Conservation (phyloP, 2,888 invertebrate genomes). For the Metopia argyrocephala region DNA sequence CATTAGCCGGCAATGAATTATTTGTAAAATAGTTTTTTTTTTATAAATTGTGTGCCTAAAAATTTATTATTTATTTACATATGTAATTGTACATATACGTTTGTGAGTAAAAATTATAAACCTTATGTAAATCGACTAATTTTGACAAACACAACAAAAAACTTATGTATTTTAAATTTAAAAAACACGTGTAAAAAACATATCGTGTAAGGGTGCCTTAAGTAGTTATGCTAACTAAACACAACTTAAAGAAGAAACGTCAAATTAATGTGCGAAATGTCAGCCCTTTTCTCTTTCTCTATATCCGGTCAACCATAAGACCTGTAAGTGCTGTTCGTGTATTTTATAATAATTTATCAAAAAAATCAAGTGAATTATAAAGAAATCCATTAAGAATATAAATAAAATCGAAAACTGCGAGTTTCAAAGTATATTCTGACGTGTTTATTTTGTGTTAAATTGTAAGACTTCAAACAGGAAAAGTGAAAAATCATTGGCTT, state of each 20-base stretch:
- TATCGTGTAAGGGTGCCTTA: too few relatives aligned
- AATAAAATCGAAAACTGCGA: not conserved
- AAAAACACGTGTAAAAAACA: too few relatives aligned
- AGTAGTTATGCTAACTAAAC: conserved; percentile 14
- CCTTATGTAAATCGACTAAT: too few relatives aligned
- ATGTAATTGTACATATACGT: too few relatives aligned
- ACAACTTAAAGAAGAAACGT: conserved; percentile 52
- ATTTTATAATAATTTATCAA: conserved; percentile 67
- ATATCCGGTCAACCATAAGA: conserved; percentile 78
- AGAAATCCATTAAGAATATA: conserved; percentile 59
- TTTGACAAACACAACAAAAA: too few relatives aligned
- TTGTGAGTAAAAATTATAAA: too few relatives aligned
- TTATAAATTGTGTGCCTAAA: too few relatives aligned
- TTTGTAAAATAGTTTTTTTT: too few relatives aligned
- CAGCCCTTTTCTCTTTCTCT: conserved; percentile 75
- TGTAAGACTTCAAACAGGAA: not conserved
- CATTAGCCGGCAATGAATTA: too few relatives aligned
- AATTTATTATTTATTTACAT: too few relatives aligned
- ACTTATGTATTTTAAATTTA: too few relatives aligned
- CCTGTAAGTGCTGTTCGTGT: conserved; percentile 74
- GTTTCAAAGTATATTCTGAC: not conserved
- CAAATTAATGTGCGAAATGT: conserved; percentile 69
- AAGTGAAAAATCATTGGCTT: not conserved
- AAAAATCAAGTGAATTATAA: conserved; percentile 67
- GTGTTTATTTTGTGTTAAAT: conserved; percentile 34